Percentiles rank a stretch among this genome's conserved stretches.
Conservation (phyloP, 1,140 invertebrate genomes). For the Galendromus occidentalis region DNA sequence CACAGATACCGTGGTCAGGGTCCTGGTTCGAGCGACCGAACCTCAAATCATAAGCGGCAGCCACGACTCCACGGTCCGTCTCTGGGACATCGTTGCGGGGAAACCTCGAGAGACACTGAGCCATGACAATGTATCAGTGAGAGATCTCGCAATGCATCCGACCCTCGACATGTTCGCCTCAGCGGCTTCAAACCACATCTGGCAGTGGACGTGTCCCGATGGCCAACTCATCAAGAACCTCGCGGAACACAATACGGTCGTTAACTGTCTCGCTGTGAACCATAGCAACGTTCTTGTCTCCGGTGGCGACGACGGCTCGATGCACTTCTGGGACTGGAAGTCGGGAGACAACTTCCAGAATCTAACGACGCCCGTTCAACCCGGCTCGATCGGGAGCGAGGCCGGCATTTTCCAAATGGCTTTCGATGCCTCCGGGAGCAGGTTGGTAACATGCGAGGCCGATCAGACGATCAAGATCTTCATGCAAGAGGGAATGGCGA, state of each 20-base stretch:
- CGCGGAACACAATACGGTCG: constrained; percentile 87
- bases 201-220: constrained; percentile 96
- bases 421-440: constrained; percentile 77
- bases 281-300: constrained; percentile 84
- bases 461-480: constrained; percentile 99
- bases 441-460: constrained; percentile 88
- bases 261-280: constrained; percentile 89
- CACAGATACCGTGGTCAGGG: constrained; percentile 85
- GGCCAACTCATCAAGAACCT: constrained; percentile 96
- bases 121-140: constrained; percentile 96
- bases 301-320: constrained; percentile 94
- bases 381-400: constrained; percentile 98
- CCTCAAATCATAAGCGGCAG: constrained; percentile 59
- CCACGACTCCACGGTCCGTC: constrained; percentile 51
- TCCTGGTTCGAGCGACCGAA: constrained; percentile 72
- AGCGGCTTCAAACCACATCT: constrained; percentile 94
- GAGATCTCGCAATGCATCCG: constrained; percentile 75
- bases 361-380: constrained; percentile 74
- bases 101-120: constrained; percentile 84
- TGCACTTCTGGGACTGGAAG: constrained; percentile 97
- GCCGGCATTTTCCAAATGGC: constrained; percentile 86
- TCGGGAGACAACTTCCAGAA: constrained; percentile 96
- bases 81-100: constrained; percentile 94
- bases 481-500: constrained; percentile 86
- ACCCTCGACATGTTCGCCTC: constrained; percentile 87